These are phyloP conservation scores for Paradoxurus hermaphroditus DNA, from an alignment of 2,113 vertebrate genomes.

Conservation along the genomic window DNA sequence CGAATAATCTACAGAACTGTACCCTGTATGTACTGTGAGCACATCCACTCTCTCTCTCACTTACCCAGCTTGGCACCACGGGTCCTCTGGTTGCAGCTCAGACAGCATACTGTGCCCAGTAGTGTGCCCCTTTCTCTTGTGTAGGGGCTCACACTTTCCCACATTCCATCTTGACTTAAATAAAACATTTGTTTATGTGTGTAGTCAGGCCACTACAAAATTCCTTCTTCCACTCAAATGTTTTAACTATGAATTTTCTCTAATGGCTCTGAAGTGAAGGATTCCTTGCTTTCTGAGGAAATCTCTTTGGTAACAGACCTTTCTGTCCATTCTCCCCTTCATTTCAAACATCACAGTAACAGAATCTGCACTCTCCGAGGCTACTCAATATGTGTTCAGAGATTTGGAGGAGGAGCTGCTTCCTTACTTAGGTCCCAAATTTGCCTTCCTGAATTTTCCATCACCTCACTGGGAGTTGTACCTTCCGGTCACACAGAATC, in stretches of 20 bases:
- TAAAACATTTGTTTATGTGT: not conserved
- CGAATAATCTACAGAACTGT: accelerated
- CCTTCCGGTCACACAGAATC: not conserved
- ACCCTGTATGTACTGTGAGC: accelerated
- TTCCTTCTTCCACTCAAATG: not conserved
- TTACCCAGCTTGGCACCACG: too few species aligned
- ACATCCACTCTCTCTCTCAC: accelerated
- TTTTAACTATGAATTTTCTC: not conserved
- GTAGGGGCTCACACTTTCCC: not conserved
- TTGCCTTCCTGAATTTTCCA: not conserved
- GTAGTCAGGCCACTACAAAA: not conserved
- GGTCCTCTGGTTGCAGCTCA: not conserved
- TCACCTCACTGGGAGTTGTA: not conserved
- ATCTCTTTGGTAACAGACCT: not conserved
- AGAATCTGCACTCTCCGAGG: not conserved
- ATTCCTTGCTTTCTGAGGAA: too few species aligned
- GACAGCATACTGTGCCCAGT: not conserved
- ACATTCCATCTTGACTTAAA: not conserved
- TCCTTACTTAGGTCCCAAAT: not conserved
- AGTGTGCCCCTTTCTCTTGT: not conserved
- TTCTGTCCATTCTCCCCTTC: not conserved
- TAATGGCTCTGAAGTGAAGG: too few species aligned
- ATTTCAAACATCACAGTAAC: too few species aligned
- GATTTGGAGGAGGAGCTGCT: not conserved
- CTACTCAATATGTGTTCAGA: not conserved